Evolutionary conservation across 1,140 invertebrate species (phyloP).

Genomic region (Hycleus cichorii): DNA sequence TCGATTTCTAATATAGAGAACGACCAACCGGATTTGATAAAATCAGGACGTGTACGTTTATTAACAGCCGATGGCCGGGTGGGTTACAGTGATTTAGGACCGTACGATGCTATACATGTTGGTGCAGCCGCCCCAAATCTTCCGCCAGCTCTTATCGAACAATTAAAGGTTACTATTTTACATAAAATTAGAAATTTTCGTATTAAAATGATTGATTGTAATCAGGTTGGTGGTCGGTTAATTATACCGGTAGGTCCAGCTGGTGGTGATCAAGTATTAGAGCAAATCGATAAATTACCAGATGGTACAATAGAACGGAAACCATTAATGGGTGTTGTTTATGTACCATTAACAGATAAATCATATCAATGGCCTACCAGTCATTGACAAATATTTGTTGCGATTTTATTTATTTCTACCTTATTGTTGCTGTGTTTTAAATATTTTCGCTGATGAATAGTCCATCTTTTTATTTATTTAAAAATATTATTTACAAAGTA

Average conservation of each 20-base stretch:
- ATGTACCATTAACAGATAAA: slow-evolving; percentile 93
- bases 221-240: slow-evolving; percentile 70
- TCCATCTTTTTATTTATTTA: too few relatives aligned
- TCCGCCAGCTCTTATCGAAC: slow-evolving; percentile 58
- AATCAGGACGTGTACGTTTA: slow-evolving; percentile 58
- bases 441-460: too few relatives aligned
- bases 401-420: slow-evolving; percentile 2
- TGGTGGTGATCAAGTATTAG: slow-evolving; percentile 72
- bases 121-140: slow-evolving; percentile 79
- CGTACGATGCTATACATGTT: slow-evolving; percentile 91
- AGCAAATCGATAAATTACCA: slow-evolving; percentile 79
- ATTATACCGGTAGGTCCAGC: slow-evolving; percentile 87
- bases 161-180: slow-evolving; percentile 45
- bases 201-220: slow-evolving; percentile 7
- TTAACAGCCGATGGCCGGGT: slow-evolving; percentile 79
- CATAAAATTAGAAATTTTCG: not conserved
- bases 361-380: slow-evolving; percentile 50
- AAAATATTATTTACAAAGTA: too few relatives aligned
- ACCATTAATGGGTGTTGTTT: slow-evolving; percentile 90
- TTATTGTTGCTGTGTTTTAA: too few relatives aligned
- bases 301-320: slow-evolving; percentile 74
- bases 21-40: slow-evolving; percentile 63
- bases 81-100: slow-evolving; percentile 64
- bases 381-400: slow-evolving; percentile 24
- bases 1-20: slow-evolving; percentile 71